Percentiles rank a stretch among this genome's conserved stretches.
These are phyloP conservation scores for Ceratosolen solmsi DNA, from an alignment of 1,140 invertebrate genomes.

Conservation along the genomic window DNA sequence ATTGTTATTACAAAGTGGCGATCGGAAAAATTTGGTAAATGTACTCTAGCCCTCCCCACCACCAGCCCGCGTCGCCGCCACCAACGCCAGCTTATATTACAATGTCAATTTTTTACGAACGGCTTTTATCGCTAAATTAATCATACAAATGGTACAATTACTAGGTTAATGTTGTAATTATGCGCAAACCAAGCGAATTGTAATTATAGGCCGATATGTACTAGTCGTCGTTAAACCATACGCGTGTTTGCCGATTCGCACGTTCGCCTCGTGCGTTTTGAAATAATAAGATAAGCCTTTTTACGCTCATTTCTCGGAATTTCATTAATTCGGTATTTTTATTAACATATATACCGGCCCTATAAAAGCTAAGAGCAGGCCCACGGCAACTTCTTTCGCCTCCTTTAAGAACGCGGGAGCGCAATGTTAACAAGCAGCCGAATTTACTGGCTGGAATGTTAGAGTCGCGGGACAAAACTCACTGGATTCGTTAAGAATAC, in stretches of 20 bases:
- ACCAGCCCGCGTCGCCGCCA: background rate
- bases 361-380: background rate
- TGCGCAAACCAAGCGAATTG: too few species aligned
- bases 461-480: background rate
- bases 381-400: background rate
- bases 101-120: background rate
- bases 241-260: background rate
- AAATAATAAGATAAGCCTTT: background rate
- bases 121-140: background rate
- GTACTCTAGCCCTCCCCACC: background rate
- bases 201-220: background rate
- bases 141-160: background rate
- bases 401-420: background rate
- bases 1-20: background rate
- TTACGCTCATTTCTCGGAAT: too few species aligned
- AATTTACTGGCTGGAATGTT: background rate
- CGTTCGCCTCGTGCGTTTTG: background rate
- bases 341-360: background rate
- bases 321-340: slow-evolving; percentile 2
- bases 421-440: background rate
- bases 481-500: background rate
- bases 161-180: too few species aligned
- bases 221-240: background rate
- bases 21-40: background rate
- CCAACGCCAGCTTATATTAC: too few species aligned